Conservation (phyloP, 2,797 vertebrate genomes). For the Pogonophryne albipinna region DNA sequence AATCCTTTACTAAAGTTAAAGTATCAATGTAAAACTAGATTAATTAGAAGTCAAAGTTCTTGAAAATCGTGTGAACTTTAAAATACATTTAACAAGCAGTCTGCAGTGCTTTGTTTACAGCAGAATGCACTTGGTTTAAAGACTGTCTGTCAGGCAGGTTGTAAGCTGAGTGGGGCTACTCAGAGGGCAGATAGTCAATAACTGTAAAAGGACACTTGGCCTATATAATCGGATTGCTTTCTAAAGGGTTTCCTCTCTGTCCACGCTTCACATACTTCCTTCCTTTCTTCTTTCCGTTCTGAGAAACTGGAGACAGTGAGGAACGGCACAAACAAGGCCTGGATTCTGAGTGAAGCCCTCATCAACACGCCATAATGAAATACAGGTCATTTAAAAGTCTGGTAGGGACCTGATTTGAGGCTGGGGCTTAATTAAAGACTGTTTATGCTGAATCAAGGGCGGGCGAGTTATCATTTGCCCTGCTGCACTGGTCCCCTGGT, state of each 20-base stretch:
- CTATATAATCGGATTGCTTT: constrained; percentile 61
- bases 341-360: constrained; percentile 49
- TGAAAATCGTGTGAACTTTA: background rate
- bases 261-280: constrained; percentile 24
- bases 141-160: background rate
- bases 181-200: constrained; percentile 29
- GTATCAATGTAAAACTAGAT: too few relatives aligned
- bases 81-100: background rate
- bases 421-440: constrained; percentile 62
- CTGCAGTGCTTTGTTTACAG: constrained; percentile 5
- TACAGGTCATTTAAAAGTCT: constrained; percentile 7
- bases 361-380: constrained; percentile 33
- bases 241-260: constrained; percentile 43
- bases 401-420: constrained; percentile 28
- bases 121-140: background rate
- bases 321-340: constrained; percentile 29
- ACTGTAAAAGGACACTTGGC: constrained; percentile 65
- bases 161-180: constrained; percentile 45
- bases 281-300: constrained; percentile 44
- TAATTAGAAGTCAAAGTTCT: too few relatives aligned
- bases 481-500: constrained; percentile 50
- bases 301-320: constrained; percentile 59
- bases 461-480: constrained; percentile 61
- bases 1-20: too few relatives aligned
- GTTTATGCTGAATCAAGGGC: constrained; percentile 57